These are phyloP conservation scores for Pachycephus smyrnensis DNA, from an alignment of 2,888 invertebrate species.

Conservation along the genomic window DNA sequence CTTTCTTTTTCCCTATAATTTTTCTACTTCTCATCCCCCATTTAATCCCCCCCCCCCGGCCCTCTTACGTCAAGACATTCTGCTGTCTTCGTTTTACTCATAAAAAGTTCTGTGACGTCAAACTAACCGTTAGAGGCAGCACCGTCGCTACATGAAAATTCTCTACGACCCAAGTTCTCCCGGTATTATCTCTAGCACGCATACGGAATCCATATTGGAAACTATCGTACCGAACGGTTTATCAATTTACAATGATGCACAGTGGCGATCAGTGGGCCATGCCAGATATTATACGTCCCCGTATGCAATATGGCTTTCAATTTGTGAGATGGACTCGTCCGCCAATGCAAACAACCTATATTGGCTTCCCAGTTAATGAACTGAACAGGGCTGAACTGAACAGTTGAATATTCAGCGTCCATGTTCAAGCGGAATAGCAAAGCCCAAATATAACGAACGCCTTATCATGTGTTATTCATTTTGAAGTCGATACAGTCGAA, in stretches of 20 bases:
- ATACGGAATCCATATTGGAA: background rate
- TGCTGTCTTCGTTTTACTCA: background rate
- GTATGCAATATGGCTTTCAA: slow-evolving; percentile 61
- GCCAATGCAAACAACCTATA: slow-evolving; percentile 61
- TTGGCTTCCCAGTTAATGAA: slow-evolving; percentile 62
- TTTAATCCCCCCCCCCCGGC: background rate
- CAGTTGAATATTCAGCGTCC: background rate
- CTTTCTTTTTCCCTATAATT: background rate
- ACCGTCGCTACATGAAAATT: background rate
- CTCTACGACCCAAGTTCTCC: background rate
- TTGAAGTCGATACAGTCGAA: background rate
- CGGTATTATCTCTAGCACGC: background rate
- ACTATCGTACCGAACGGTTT: background rate
- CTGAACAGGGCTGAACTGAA: slow-evolving; percentile 42
- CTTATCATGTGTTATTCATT: background rate
- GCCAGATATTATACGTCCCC: slow-evolving; percentile 20
- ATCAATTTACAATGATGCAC: slow-evolving; percentile 3
- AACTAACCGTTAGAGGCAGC: background rate
- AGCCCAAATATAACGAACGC: background rate
- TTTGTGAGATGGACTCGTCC: slow-evolving; percentile 55
- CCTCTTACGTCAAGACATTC: background rate
- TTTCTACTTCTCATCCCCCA: background rate
- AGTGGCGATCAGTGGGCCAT: slow-evolving; percentile 7
- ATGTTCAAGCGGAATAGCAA: background rate
- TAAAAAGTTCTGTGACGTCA: background rate